Evolutionary conservation across 37 sponge, comb jelly and placozoan genomes (phyloP), one percentile per base, ranked within the genome.

Genomic region (Hexactinellida sp.): DNA sequence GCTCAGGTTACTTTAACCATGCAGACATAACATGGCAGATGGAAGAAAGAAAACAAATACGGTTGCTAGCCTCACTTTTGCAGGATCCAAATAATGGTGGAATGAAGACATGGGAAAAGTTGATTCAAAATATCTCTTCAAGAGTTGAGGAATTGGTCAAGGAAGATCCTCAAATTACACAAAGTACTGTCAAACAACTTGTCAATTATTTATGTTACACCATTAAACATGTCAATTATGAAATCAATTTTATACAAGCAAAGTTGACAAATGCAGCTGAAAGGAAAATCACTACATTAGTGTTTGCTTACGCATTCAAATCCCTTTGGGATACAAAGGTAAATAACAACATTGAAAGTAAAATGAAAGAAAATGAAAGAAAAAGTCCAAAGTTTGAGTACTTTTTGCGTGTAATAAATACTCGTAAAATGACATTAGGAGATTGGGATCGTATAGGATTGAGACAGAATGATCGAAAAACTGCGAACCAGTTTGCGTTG

Each of bases 261-360:
- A 63, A 63, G 13, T 63, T 63, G 34, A 63, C 76, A 32, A 63
- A 63, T 28, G 34, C 76, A 63, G 76, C 76, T 63, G 76, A 63
- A 63, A 63, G 76, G 30, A 63, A 7, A 63, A 63, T 63, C 3
- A 25, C 76, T 5, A 63, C 76, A 25, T 28, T 25, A 25, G 76
- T n/a, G 13, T 63, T 63, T 28, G 76, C 76, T 63, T 25, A 21
- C 34, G 76, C 34, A 63, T 63, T 63, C 30, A 63, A 63, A n/a
- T 63, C 32, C 21, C 34, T 63, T 32, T 32, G 21, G 76, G 76
- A n/a, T 5, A 63, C 76, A 25, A 63, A 63, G 13, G 13, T 21
- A 32, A n/a, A 63, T 21, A 23, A 28, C 3, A 10, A 28, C 3
- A 32, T 10, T 21, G 13, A 63, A 28, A 3, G 5, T 63, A n/a